A percentile compares a stretch with the other conserved stretches of the same genome.
Evolutionary conservation across 2,797 vertebrate species (phyloP).

Genomic region (Myotis pilosus): DNA sequence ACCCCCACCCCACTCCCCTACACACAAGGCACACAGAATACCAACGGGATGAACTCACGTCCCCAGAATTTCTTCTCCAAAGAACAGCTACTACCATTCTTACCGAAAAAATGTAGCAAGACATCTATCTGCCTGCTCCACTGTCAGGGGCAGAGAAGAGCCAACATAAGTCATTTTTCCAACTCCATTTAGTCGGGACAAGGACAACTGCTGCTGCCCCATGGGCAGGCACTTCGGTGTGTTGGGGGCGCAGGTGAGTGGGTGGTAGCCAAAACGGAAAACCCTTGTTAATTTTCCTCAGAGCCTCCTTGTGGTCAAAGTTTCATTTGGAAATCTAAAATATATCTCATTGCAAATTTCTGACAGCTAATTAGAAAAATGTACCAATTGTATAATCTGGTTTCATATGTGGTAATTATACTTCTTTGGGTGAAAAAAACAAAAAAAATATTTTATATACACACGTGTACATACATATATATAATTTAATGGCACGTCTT

Average conservation of each 20-base stretch:
- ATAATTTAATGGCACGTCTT: slow-evolving; percentile 2
- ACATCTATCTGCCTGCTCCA: neutral
- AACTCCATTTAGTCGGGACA: neutral
- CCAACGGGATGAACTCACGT: neutral
- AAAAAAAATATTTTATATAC: neutral
- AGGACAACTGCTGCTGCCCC: neutral
- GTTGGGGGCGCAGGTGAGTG: neutral
- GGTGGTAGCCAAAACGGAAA: neutral
- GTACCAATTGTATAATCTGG: slow-evolving; percentile 62
- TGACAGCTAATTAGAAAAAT: slow-evolving; percentile 64
- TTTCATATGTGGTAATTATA: slow-evolving; percentile 70
- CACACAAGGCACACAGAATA: neutral
- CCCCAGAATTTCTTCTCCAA: neutral
- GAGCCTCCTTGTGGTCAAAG: slow-evolving; percentile 10
- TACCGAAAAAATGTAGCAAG: neutral
- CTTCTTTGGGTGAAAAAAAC: neutral
- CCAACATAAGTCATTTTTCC: neutral
- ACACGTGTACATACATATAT: neutral
- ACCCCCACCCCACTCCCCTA: no score
- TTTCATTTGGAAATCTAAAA: slow-evolving; percentile 65
- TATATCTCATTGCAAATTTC: slow-evolving; percentile 45
- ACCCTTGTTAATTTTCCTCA: neutral
- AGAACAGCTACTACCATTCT: neutral
- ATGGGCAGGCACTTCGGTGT: neutral
- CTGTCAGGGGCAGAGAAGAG: neutral